Percentiles rank a stretch among this genome's conserved stretches.
Conservation (phyloP, 2,888 invertebrate genomes). For the Agrochola circellaris region DNA sequence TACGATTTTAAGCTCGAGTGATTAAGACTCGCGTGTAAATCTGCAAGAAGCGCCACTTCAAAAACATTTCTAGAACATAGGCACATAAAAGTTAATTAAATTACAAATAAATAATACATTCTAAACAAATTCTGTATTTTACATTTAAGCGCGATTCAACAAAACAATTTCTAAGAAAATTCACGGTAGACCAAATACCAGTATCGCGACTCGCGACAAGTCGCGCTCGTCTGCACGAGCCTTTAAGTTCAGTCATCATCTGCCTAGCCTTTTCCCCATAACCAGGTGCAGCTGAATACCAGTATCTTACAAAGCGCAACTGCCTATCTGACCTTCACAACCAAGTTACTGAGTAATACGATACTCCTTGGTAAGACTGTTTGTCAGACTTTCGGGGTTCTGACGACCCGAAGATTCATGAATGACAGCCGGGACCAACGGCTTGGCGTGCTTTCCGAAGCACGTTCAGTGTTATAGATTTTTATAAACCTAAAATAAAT, state of each 20-base stretch:
- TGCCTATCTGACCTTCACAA: not conserved
- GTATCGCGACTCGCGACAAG: too few species aligned
- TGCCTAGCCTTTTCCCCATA: not conserved
- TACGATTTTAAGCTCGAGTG: constrained; percentile 1
- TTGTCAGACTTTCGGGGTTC: not conserved
- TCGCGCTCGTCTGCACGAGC: too few species aligned
- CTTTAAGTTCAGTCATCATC: too few species aligned
- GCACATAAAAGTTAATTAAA: not conserved
- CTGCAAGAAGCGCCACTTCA: not conserved
- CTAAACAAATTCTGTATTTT: not conserved
- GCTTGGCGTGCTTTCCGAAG: not conserved
- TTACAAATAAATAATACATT: not conserved
- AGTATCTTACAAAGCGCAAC: not conserved
- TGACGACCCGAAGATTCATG: not conserved
- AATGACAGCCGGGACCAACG: not conserved
- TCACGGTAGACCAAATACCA: too few species aligned
- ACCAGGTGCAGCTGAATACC: not conserved
- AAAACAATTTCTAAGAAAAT: too few species aligned
- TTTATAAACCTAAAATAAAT: not conserved
- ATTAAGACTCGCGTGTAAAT: not conserved
- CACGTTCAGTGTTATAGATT: not conserved
- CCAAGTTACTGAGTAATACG: not conserved
- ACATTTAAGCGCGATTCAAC: not conserved
- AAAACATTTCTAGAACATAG: not conserved
- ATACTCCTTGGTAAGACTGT: not conserved